Percentiles rank a stretch among this genome's conserved stretches.
Conservation (phyloP, 2,113 vertebrate species). For the Microcebus ravelobensis region DNA sequence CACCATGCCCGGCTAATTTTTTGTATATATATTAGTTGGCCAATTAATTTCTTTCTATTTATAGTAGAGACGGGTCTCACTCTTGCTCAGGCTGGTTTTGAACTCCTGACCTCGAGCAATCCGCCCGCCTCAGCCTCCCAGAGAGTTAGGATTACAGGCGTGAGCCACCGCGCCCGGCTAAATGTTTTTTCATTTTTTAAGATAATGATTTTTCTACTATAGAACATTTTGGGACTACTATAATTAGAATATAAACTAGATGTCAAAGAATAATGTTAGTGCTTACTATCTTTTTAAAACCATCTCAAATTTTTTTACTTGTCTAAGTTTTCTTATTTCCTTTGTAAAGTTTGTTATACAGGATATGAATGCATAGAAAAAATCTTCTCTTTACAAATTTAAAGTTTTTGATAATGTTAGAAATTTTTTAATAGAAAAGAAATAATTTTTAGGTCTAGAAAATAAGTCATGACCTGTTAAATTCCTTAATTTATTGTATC, state of each 20-base stretch:
- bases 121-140: too few species aligned
- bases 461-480: conserved; percentile 43
- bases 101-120: too few species aligned
- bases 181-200: conserved; percentile 38
- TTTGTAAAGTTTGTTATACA: conserved; percentile 34
- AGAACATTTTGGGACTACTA: neutral
- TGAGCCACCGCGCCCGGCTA: too few species aligned
- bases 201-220: neutral
- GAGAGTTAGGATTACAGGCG: too few species aligned
- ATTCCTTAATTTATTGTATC: conserved; percentile 25
- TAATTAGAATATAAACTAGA: neutral
- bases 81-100: too few species aligned
- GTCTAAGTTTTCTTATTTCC: conserved; percentile 35
- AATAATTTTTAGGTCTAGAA: conserved; percentile 49
- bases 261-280: neutral
- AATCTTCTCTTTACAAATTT: conserved; percentile 17
- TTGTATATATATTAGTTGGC: too few species aligned
- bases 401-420: neutral
- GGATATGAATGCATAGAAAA: neutral
- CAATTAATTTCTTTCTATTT: too few species aligned
- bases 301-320: conserved; percentile 5
- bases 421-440: neutral
- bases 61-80: too few species aligned
- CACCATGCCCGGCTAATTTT: too few species aligned
- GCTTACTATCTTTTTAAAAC: neutral